These are phyloP conservation scores for Leptinotarsa rubiginosa DNA, from an alignment of 2,888 invertebrate genomes.

Conservation along the genomic window DNA sequence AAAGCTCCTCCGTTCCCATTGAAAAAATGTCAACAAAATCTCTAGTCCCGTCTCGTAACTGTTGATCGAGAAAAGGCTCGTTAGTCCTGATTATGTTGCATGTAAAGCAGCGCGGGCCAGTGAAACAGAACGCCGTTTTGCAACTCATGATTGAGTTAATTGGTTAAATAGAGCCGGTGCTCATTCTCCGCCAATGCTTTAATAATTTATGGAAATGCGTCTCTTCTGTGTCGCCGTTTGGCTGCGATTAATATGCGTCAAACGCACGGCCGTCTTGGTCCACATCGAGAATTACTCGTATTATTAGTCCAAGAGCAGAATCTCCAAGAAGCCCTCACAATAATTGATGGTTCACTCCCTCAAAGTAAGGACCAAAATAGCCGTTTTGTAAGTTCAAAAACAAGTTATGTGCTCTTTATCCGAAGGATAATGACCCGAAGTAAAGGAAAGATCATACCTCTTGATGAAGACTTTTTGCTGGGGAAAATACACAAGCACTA, in stretches of 20 bases:
- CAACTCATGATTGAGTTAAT: conserved; percentile 17
- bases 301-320: too few species aligned
- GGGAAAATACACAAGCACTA: too few species aligned
- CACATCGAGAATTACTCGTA: neutral
- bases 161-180: conserved; percentile 4
- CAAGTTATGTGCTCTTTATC: too few species aligned
- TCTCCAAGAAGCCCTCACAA: too few species aligned
- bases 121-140: conserved; percentile 19
- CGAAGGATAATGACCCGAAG: too few species aligned
- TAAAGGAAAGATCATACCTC: too few species aligned
- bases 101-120: neutral
- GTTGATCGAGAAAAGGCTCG: conserved; percentile 11
- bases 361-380: too few species aligned
- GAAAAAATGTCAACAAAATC: conserved; percentile 16
- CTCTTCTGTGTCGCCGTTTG: neutral
- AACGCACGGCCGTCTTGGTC: neutral
- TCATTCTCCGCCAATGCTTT: conserved; percentile 2
- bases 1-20: conserved; percentile 1
- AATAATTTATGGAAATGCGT: conserved; percentile 9
- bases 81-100: conserved; percentile 15
- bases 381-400: too few species aligned
- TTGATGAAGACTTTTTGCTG: too few species aligned
- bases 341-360: too few species aligned
- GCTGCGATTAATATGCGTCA: neutral
- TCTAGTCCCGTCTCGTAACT: neutral